Conservation (phyloP, 2,888 invertebrate genomes). For the Myopa testacea region DNA sequence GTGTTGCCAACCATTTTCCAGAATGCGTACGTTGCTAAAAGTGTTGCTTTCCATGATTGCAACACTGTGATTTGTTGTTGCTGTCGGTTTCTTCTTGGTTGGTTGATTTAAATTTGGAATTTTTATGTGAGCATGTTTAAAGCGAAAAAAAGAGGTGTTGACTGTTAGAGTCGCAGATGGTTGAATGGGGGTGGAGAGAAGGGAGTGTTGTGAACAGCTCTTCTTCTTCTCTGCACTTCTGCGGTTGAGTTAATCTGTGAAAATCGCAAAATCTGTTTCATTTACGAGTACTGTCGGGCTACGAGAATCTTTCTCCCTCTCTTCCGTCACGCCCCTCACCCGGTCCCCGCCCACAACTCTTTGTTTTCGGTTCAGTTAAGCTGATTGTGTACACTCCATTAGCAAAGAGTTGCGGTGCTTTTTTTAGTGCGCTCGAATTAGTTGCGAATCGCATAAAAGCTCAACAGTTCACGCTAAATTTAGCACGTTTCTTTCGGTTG, state of each 20-base stretch:
- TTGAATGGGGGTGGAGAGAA: no score
- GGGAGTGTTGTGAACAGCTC: no score
- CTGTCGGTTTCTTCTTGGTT: no score
- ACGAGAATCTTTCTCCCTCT: not conserved
- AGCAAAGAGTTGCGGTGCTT: not conserved
- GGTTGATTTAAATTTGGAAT: no score
- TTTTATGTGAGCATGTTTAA: no score
- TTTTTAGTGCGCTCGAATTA: not conserved
- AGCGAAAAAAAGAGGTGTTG: no score
- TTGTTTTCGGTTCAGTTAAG: not conserved
- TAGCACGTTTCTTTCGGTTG: not conserved
- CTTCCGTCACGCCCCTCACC: no score
- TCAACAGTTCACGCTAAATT: not conserved
- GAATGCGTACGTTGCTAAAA: no score
- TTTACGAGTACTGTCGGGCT: not conserved
- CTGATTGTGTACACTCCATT: slow-evolving; percentile 6
- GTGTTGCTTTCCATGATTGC: no score
- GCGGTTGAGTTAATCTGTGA: not conserved
- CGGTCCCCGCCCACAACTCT: not conserved
- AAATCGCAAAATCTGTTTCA: not conserved
- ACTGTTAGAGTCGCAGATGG: no score
- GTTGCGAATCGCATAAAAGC: not conserved
- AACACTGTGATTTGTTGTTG: no score
- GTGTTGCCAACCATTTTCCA: no score
- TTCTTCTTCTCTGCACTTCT: not conserved